phyloP scores from a whole-genome alignment of 2,797 vertebrate genomes.

The Nannoperca australis region DNA sequence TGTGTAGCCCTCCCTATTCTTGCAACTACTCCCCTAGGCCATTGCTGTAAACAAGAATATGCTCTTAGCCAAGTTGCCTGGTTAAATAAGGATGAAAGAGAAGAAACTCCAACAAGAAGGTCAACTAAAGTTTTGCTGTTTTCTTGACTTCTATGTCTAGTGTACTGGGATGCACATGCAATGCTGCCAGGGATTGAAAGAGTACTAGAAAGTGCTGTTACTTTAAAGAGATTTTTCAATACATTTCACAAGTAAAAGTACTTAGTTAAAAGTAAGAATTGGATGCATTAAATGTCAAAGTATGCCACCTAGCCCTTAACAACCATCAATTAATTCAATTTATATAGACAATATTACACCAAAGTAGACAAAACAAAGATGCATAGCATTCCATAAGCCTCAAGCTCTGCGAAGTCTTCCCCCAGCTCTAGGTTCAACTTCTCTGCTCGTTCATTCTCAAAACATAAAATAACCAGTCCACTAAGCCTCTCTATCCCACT shows the following conservation, averaged over 20 bases:
- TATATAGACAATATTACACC: neutral
- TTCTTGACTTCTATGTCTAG: neutral
- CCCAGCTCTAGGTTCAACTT: neutral
- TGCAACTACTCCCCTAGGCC: constrained; percentile 51
- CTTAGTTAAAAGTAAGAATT: too few relatives aligned
- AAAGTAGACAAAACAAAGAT: too few relatives aligned
- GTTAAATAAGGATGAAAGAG: constrained; percentile 63
- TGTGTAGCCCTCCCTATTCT: constrained; percentile 45
- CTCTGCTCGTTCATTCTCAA: neutral
- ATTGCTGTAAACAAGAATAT: constrained; percentile 74
- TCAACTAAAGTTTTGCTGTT: constrained; percentile 47
- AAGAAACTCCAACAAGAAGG: constrained; percentile 46
- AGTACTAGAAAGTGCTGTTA: neutral
- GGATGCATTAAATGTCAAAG: too few relatives aligned
- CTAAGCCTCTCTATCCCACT: too few relatives aligned
- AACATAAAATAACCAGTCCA: neutral
- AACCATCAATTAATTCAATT: neutral
- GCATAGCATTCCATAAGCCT: neutral
- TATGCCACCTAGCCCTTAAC: neutral
- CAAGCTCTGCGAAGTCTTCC: neutral
- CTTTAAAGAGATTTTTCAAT: neutral
- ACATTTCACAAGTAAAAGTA: too few relatives aligned
- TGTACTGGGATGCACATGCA: constrained; percentile 17
- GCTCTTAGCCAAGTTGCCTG: constrained; percentile 65
- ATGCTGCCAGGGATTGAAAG: neutral